phyloP scores from a whole-genome alignment of 2,797 vertebrate species.

The Tenualosa ilisha region DNA sequence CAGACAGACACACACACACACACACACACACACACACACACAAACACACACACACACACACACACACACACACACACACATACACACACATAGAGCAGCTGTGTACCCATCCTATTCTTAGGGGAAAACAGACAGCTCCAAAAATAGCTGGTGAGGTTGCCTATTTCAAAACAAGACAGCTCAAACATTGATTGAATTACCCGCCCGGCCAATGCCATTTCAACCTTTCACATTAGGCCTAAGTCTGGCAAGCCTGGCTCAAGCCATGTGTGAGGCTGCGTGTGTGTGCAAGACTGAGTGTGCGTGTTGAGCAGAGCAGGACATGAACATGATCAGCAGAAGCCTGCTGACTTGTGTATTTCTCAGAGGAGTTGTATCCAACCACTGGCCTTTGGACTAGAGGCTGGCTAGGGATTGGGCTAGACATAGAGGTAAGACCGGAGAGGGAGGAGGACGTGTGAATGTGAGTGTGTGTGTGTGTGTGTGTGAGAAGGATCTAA shows the following conservation, averaged over 20 bases:
- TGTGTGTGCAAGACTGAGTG: background rate
- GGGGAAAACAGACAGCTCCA: constrained; percentile 36
- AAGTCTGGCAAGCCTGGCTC: constrained; percentile 1
- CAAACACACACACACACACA: constrained; percentile 14
- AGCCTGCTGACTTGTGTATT: constrained; percentile 11
- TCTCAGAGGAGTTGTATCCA: background rate
- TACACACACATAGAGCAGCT: constrained; percentile 7
- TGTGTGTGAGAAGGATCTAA: constrained; percentile 10
- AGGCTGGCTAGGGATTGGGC: background rate
- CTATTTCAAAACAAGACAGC: constrained; percentile 30
- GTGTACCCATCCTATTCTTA: constrained; percentile 48
- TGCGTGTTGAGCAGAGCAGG: background rate
- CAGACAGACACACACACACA: background rate
- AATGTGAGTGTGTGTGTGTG: background rate
- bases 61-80: constrained; percentile 18
- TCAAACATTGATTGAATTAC: constrained; percentile 36
- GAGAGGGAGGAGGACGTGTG: background rate
- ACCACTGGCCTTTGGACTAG: background rate
- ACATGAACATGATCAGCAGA: background rate
- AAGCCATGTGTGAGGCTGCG: background rate
- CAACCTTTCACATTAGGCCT: constrained; percentile 7
- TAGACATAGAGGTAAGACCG: background rate
- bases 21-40: constrained; percentile 22
- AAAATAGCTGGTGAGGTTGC: constrained; percentile 44
- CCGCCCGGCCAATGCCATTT: constrained; percentile 3